Base-by-base conservation (phyloP, 2,888 invertebrate genomes). In the Drosophila falleni region DNA sequence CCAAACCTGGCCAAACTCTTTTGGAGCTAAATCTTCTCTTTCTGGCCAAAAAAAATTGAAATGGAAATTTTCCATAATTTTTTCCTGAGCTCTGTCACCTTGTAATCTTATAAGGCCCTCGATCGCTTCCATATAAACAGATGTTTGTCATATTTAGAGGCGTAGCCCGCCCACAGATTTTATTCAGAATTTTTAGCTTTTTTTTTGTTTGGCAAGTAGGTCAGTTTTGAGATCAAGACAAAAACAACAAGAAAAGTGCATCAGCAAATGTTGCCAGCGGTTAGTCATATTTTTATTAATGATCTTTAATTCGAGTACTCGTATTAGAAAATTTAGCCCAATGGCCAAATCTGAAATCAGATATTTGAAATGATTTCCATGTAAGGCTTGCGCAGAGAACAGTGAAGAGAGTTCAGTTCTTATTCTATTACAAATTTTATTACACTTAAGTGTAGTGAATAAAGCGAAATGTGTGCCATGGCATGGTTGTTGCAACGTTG, bases 341-440 rank as follows among this genome's bases (percentile, higher is more conserved):
- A 55, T 62, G 75, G 86, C 78, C 41, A 78, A 56, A 65, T 70
- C 39, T 42, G 19, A 55, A 56, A 46, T 42, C 39, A 31, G 33
- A 74, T 51, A 65, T 68, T 33, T 76, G 53, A 81, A 83, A 84
- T 81, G 64, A 84, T 82, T 82, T 84, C 71, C 77, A 71, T 79
- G 77, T 70, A 66, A 53, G 56, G 33, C 63, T 46, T 15, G 16
- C 16, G 35, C n/a, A 15, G 44, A 37, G 2, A 39, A 42, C 19
- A 19, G 19, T 4, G 23, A 29, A 50, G 56, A 51, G 42, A 33
- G 46, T 70, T 68, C 55, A 79, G 56, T 62, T 80, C 67, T 71
- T 71, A 82, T 81, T 81, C 77, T 85, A 82, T 82, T 71, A 80
- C 82, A 76, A 81, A 85, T 81, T 81, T 85, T 85, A 81, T 81